Percentiles rank a stretch among this genome's conserved stretches.
Conservation (phyloP, 1,140 invertebrate species). For the Neodiprion virginianus region DNA sequence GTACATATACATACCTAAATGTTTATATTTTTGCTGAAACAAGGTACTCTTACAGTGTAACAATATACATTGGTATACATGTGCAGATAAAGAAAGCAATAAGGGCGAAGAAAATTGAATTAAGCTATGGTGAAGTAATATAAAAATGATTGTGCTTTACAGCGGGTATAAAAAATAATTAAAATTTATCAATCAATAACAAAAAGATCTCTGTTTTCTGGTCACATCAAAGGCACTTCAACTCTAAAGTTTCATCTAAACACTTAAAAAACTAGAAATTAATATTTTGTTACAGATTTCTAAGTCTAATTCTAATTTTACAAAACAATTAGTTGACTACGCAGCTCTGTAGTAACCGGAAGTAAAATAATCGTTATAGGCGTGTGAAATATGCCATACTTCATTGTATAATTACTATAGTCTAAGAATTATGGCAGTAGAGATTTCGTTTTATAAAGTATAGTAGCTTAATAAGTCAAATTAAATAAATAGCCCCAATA, state of each 20-base stretch:
- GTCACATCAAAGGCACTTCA: background rate
- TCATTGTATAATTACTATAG: background rate
- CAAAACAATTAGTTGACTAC: background rate
- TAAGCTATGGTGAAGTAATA: background rate
- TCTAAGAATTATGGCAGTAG: constrained; percentile 1
- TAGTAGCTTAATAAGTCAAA: background rate
- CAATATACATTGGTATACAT: background rate
- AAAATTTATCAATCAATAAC: background rate
- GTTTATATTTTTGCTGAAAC: too few relatives aligned
- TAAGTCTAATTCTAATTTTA: background rate
- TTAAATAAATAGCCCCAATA: constrained; percentile 4
- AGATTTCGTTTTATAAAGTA: background rate
- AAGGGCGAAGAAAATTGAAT: background rate
- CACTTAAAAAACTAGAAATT: constrained; percentile 1
- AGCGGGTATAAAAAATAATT: background rate
- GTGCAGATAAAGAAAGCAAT: background rate
- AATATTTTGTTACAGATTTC: constrained; percentile 1
- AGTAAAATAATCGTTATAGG: background rate
- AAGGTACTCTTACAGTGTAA: too few relatives aligned
- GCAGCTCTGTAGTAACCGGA: background rate
- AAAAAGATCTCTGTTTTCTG: background rate
- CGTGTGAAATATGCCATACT: background rate
- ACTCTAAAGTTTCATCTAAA: background rate
- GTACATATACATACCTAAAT: too few relatives aligned
- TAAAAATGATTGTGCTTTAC: background rate